Base-by-base conservation (phyloP, 2,113 vertebrate genomes). In the Passer montanus region DNA sequence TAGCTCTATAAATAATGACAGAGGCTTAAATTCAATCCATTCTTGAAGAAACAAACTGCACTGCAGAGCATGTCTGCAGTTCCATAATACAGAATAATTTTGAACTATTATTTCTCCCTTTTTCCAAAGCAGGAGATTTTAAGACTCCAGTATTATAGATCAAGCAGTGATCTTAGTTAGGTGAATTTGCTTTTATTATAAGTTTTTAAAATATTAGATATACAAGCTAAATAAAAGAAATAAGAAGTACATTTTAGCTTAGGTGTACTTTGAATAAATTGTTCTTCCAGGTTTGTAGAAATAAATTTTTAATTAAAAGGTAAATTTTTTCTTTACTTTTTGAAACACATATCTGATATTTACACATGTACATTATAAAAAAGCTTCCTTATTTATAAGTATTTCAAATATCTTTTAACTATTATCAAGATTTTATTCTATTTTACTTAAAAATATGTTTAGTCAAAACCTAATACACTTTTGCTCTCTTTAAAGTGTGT, bases 1-100 rank as follows among this genome's bases (percentile, higher is more conserved):
- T 59, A 73, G 23, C 33, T 93, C 39, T 80, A 59, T 67, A 94
- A 92, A 80, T 86, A 95, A 86, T 86, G 70, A 69, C 41, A 50
- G n/a, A 77, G 21, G 31, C 39, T 86, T 95, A 88, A 86, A 89
- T 89, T 86, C 39, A 77, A 26, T 67, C 43, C 26, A 7, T 81
- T 75, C 52, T 78, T 86, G 86, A 90, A 84, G 69, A 78, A 90
- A 88, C 55, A 77, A 84, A 55, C 59, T 81, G 50, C 72, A 90
- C 37, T 67, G 58, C 43, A 86, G 72, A 75, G 15, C 27, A 73
- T 39, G 18, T 63, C 37, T 85, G n/a, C n/a, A 60, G n/a, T 74
- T 88, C 52, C 82, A 70, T 86, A 92, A 26, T 18, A 90, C 11
- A 87, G 27, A 91, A 75, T 11, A 31, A 52, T 82, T 93, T 64